phyloP scores from a whole-genome alignment of 2,797 vertebrate genomes.

The Poeciliopsis gracilis region DNA sequence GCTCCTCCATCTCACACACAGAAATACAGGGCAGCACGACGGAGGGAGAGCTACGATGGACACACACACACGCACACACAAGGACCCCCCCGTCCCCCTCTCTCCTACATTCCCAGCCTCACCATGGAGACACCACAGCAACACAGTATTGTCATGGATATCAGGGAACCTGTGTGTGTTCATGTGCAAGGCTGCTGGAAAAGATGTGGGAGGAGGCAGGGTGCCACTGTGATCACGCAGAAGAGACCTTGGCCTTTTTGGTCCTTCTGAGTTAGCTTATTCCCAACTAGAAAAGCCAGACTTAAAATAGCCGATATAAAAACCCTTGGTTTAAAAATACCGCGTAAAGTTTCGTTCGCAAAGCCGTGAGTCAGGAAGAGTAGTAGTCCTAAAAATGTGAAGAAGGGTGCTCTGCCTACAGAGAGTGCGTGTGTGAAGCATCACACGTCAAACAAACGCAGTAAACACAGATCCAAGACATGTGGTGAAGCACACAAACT shows the following conservation, averaged over 20 bases:
- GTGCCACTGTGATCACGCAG: constrained; percentile 55
- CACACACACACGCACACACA: constrained; percentile 64
- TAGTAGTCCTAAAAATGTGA: constrained; percentile 12
- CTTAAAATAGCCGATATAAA: constrained; percentile 51
- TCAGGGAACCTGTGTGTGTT: constrained; percentile 77
- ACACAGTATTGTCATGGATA: constrained; percentile 97
- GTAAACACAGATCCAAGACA: constrained; percentile 50
- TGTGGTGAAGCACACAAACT: constrained; percentile 27
- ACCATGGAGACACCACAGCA: constrained; percentile 89
- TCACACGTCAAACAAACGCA: constrained; percentile 37
- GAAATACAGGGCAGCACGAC: constrained; percentile 50
- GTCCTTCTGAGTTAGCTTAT: constrained; percentile 37
- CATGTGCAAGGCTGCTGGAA: constrained; percentile 49
- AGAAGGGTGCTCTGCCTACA: constrained; percentile 15
- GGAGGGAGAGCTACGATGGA: constrained; percentile 63
- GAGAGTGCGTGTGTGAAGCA: background rate
- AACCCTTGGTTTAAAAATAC: constrained; percentile 18
- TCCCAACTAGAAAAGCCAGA: constrained; percentile 31
- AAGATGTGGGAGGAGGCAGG: constrained; percentile 71
- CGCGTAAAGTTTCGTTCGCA: constrained; percentile 14
- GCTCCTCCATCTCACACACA: constrained; percentile 67
- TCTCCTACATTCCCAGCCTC: constrained; percentile 86
- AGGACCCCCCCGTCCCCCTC: constrained; percentile 59
- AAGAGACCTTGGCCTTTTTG: constrained; percentile 76
- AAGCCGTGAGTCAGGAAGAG: constrained; percentile 17